Conservation (phyloP, 1,140 invertebrate species). For the Drosophila nannoptera region DNA sequence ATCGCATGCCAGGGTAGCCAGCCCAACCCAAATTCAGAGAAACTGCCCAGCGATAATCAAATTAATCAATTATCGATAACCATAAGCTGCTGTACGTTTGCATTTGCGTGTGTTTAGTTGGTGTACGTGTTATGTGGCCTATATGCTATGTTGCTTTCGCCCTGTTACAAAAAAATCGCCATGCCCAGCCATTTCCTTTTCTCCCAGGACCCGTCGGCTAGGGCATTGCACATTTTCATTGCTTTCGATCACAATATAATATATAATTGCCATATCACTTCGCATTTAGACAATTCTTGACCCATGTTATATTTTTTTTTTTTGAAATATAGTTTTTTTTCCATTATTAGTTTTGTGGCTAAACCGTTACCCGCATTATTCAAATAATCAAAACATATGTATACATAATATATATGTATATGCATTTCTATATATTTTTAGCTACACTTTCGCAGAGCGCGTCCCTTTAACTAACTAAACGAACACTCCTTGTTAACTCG, state of each 20-base stretch:
- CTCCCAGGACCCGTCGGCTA: not conserved
- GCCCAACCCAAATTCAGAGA: not conserved
- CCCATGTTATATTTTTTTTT: constrained; percentile 17
- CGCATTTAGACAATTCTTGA: constrained; percentile 10
- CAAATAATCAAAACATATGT: constrained; percentile 57
- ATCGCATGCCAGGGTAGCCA: constrained; percentile 39
- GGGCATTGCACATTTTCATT: no score
- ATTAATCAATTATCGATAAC: constrained; percentile 22
- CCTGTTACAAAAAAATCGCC: not conserved
- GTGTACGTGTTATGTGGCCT: constrained; percentile 23
- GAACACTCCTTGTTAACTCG: constrained; percentile 27
- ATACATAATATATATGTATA: constrained; percentile 34
- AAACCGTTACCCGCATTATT: constrained; percentile 30
- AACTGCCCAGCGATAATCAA: constrained; percentile 6
- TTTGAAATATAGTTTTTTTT: constrained; percentile 9
- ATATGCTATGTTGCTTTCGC: constrained; percentile 4
- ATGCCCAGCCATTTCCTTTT: not conserved
- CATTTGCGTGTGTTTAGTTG: constrained; percentile 4
- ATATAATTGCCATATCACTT: constrained; percentile 4
- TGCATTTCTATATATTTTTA: constrained; percentile 74
- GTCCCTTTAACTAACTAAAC: constrained; percentile 50
- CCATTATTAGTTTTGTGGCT: constrained; percentile 30
- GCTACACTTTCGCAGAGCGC: constrained; percentile 71
- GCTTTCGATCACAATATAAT: not conserved
- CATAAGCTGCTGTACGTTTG: constrained; percentile 3